phyloP scores from a whole-genome alignment of 2,113 vertebrate species.

The Cyanoderma ruficeps region DNA sequence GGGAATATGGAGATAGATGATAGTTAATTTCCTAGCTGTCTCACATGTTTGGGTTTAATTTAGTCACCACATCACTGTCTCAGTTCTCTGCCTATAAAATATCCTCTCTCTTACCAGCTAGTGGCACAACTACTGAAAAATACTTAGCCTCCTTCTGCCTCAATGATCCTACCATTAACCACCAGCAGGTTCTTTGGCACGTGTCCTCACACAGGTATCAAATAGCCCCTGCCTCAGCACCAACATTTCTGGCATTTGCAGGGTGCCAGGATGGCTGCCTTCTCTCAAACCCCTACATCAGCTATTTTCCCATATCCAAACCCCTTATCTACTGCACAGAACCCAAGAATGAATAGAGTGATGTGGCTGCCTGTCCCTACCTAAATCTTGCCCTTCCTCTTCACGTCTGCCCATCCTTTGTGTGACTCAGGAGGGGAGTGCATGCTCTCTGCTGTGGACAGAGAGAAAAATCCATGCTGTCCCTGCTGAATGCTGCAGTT shows the following conservation, averaged over 20 bases:
- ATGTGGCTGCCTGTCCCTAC: not conserved
- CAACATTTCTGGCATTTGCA: not conserved
- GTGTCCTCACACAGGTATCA: not conserved
- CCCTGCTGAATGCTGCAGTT: not conserved
- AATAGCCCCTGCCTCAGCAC: not conserved
- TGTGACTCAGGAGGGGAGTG: not conserved
- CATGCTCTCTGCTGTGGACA: not conserved
- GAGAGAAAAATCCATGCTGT: not conserved
- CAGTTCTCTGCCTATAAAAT: not conserved
- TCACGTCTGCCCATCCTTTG: accelerated
- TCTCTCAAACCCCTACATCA: not conserved
- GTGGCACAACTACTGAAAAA: not conserved
- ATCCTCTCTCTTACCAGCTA: not conserved
- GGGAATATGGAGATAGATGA: not conserved
- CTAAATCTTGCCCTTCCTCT: not conserved
- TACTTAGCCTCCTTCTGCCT: not conserved
- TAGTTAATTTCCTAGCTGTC: conserved; percentile 4
- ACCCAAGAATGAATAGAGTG: accelerated
- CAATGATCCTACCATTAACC: not conserved
- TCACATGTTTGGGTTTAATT: not conserved
- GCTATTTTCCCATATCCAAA: not conserved
- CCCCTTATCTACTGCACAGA: not conserved
- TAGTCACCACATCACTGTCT: not conserved
- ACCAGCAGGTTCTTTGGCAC: not conserved
- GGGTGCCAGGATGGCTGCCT: not conserved